Evolutionary conservation across 2,797 vertebrate species (phyloP).

Genomic region (Ispidina lecontei): DNA sequence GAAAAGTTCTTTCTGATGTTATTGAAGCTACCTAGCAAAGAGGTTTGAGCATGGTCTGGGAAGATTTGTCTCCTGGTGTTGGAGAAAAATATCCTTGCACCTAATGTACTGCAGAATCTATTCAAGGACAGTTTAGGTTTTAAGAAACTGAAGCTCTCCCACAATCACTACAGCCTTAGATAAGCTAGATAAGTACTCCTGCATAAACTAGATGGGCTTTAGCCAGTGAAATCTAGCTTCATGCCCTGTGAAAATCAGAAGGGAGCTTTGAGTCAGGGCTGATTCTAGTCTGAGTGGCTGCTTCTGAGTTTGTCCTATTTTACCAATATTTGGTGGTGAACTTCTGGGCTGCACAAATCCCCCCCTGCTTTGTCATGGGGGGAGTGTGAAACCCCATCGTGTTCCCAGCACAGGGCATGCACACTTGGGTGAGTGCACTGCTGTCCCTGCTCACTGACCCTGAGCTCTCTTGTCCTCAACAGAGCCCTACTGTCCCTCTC

Average conservation of each 20-base stretch:
- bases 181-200: not conserved
- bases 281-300: not conserved
- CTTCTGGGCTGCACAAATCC: not conserved
- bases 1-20: not conserved
- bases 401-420: not conserved
- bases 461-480: not conserved
- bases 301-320: not conserved
- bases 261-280: not conserved
- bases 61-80: not conserved
- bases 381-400: not conserved
- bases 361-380: not conserved
- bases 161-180: not conserved
- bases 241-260: not conserved
- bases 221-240: not conserved
- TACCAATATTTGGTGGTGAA: not conserved
- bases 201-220: not conserved
- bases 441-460: accelerated
- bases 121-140: not conserved
- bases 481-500: not conserved
- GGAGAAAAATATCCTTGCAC: not conserved
- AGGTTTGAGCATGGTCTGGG: accelerated
- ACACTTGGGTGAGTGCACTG: accelerated
- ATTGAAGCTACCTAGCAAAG: not conserved
- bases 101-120: not conserved
- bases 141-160: not conserved